These are phyloP conservation scores for Drosophila carrolli DNA, from an alignment of 1,140 invertebrate species.

Conservation along the genomic window DNA sequence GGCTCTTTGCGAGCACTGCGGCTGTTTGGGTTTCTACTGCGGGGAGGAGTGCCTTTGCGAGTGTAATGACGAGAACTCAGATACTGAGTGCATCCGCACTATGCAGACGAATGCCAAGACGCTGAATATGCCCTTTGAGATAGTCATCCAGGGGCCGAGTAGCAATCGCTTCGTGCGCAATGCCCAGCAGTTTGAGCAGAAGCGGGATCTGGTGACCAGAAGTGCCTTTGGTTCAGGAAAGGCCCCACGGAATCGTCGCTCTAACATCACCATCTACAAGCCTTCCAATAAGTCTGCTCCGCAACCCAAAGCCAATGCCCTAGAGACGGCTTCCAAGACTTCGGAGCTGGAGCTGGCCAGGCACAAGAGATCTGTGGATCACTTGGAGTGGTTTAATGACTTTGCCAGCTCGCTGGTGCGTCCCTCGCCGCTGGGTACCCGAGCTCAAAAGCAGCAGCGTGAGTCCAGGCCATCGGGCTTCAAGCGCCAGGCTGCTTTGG, in stretches of 20 bases:
- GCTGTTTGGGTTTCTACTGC: constrained; percentile 82
- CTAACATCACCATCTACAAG: constrained; percentile 74
- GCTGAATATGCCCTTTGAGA: constrained; percentile 66
- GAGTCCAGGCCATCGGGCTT: constrained; percentile 25
- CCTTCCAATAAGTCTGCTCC: constrained; percentile 27
- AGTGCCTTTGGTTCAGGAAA: constrained; percentile 14
- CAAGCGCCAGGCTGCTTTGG: constrained; percentile 35
- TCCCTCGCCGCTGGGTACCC: constrained; percentile 65
- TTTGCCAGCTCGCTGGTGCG: constrained; percentile 66
- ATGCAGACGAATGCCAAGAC: constrained; percentile 73
- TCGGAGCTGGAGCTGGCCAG: constrained; percentile 27
- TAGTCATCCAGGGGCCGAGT: constrained; percentile 79
- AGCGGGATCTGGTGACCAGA: constrained; percentile 27
- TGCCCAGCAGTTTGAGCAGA: constrained; percentile 74
- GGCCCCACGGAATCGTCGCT: constrained; percentile 50
- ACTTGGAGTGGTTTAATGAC: constrained; percentile 78
- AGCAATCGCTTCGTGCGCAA: constrained; percentile 77
- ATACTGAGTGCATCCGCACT: constrained; percentile 73
- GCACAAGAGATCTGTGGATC: constrained; percentile 64
- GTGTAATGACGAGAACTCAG: constrained; percentile 75
- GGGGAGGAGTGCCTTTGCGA: constrained; percentile 84
- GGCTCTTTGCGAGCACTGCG: constrained; percentile 75
- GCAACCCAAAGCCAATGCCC: constrained; percentile 31
- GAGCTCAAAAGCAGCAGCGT: constrained; percentile 25
- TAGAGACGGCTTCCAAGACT: constrained; percentile 34